Evolutionary conservation across 92 coral and sea anemone species (phyloP), one percentile per base, ranked within the genome.

Genomic region (Porites divaricata): DNA sequence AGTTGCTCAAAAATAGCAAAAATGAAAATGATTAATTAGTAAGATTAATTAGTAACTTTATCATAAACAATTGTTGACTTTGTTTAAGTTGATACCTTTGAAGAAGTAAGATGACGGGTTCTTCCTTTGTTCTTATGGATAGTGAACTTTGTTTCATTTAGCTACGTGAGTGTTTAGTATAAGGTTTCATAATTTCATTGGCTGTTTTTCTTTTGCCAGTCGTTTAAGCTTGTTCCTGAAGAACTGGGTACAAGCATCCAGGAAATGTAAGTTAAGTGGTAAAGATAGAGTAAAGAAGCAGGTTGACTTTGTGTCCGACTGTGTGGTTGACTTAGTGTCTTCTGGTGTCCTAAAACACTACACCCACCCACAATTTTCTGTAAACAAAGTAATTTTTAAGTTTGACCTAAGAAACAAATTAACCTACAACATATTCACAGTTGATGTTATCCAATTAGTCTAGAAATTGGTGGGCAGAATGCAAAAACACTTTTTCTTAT

Each of bases 1-100:
- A 23, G 84, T 74, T 49, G 92, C 89, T 2, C 75, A 77, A 4
- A 54, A 81, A 51, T 87, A 89, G 91, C 28, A 51, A 61, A 88
- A 82, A 56, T 90, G 91, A 89, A 81, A 90, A n/a, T n/a, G n/a
- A n/a, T n/a, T n/a, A n/a, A n/a, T n/a, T n/a, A n/a, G n/a, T n/a
- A n/a, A n/a, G n/a, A n/a, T n/a, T n/a, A n/a, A n/a, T 49, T 26
- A 68, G 73, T 0, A 68, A 26, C 53, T 68, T 26, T 8, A 11
- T 68, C 5, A 68, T 26, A 56, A 16, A 10, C 61, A 56, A 56
- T 16, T 2, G 1, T 56, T 56, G 61, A 16, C 16, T 56, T 56
- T 61, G 64, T 61, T 61, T 61, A 10, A 20, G 8, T 19, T 61
- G 17, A 14, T 15, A 7, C 6, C 6, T 61, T 61, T 15, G 3